Evolutionary conservation across 2,888 invertebrate species (phyloP).

Genomic region (Thereva unica): DNA sequence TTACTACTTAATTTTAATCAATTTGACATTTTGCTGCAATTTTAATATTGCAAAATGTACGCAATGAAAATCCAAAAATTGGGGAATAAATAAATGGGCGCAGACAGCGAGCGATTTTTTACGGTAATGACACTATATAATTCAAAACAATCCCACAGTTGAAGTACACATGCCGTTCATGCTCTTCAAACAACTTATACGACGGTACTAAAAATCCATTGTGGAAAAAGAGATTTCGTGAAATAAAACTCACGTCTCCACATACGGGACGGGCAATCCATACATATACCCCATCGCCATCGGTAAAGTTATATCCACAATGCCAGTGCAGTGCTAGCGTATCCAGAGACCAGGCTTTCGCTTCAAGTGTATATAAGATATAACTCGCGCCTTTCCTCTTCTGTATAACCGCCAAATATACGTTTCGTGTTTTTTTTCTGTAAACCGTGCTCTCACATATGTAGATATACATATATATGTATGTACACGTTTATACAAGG

Average conservation of each 20-base stretch:
- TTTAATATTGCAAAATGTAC: too few species aligned
- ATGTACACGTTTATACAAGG: conserved; percentile 15
- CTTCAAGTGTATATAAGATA: neutral
- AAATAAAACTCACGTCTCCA: conserved; percentile 39
- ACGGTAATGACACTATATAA: conserved; percentile 40
- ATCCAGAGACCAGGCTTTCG: conserved; percentile 9
- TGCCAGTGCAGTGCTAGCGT: neutral
- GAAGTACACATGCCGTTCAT: conserved; percentile 40
- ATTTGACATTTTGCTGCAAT: too few species aligned
- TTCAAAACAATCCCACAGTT: conserved; percentile 38
- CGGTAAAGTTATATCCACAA: neutral
- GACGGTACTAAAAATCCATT: conserved; percentile 45
- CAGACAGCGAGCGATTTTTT: conserved; percentile 14
- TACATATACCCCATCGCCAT: neutral
- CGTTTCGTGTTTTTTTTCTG: neutral
- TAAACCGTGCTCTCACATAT: conserved; percentile 20
- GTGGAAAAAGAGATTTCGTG: conserved; percentile 44
- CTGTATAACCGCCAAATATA: conserved; percentile 7
- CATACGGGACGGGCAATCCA: conserved; percentile 12
- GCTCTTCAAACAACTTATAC: conserved; percentile 45
- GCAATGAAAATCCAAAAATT: too few species aligned
- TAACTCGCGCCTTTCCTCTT: conserved; percentile 13
- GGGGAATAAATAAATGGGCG: too few species aligned
- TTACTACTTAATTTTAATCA: too few species aligned
- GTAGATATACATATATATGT: conserved; percentile 20